Evolutionary conservation across 2,888 invertebrate species (phyloP).

Genomic region (Junonia oenone): DNA sequence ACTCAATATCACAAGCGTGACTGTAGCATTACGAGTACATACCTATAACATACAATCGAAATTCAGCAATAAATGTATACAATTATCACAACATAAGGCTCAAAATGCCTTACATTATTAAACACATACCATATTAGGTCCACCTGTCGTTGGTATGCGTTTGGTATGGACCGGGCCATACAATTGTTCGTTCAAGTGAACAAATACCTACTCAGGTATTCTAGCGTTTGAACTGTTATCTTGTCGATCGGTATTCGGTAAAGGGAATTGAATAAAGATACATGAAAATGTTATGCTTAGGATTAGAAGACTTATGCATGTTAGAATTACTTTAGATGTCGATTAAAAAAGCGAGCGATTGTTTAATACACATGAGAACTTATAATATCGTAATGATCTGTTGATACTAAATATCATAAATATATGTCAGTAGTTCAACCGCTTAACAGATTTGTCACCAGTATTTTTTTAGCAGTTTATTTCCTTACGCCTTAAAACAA

Average conservation of each 20-base stretch:
- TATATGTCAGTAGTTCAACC: too few species aligned
- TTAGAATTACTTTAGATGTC: too few species aligned
- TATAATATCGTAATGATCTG: too few species aligned
- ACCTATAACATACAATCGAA: too few species aligned
- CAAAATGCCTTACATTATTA: not conserved
- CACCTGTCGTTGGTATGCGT: not conserved
- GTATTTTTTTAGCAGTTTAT: too few species aligned
- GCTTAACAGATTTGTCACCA: too few species aligned
- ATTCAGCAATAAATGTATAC: not conserved
- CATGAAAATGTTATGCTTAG: too few species aligned
- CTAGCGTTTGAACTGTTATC: constrained; percentile 3
- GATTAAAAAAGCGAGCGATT: too few species aligned
- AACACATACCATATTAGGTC: not conserved
- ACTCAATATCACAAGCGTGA: not conserved
- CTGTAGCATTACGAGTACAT: not conserved
- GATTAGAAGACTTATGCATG: too few species aligned
- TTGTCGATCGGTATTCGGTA: not conserved
- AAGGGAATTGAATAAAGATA: not conserved
- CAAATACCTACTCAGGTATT: constrained; percentile 4
- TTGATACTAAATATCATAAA: too few species aligned
- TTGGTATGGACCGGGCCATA: not conserved
- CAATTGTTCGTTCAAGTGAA: constrained; percentile 12
- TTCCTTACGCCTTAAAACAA: too few species aligned
- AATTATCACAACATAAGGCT: not conserved
- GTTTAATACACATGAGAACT: too few species aligned